These are phyloP conservation scores for Cariama cristata DNA, from an alignment of 2,113 vertebrate species.

Conservation along the genomic window DNA sequence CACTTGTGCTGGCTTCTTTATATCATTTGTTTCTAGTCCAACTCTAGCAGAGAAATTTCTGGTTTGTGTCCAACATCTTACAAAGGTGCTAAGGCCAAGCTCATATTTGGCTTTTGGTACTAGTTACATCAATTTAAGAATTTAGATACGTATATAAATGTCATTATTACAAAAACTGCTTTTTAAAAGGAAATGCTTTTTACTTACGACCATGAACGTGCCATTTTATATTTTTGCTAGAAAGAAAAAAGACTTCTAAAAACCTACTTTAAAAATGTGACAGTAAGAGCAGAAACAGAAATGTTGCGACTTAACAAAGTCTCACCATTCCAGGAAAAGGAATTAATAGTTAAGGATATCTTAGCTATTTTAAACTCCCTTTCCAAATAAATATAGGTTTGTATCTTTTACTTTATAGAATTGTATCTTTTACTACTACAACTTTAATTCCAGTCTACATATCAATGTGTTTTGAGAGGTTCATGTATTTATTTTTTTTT, in stretches of 20 bases:
- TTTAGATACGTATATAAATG: not conserved
- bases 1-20: not conserved
- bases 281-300: not conserved
- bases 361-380: not conserved
- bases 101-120: not conserved
- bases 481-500: not conserved
- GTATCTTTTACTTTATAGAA: not conserved
- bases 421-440: not conserved
- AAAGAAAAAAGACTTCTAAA: not conserved
- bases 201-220: not conserved
- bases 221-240: not conserved
- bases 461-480: not conserved
- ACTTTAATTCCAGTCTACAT: not conserved
- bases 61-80: not conserved
- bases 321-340: constrained; percentile 6
- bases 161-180: not conserved
- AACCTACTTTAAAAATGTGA: not conserved
- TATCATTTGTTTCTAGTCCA: constrained; percentile 9
- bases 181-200: not conserved
- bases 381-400: not conserved
- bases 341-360: not conserved
- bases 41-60: not conserved
- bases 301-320: not conserved
- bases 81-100: not conserved
- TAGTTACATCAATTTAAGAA: not conserved